Evolutionary conservation across 2,888 invertebrate species (phyloP).

Genomic region (Dolomedes plantarius): DNA sequence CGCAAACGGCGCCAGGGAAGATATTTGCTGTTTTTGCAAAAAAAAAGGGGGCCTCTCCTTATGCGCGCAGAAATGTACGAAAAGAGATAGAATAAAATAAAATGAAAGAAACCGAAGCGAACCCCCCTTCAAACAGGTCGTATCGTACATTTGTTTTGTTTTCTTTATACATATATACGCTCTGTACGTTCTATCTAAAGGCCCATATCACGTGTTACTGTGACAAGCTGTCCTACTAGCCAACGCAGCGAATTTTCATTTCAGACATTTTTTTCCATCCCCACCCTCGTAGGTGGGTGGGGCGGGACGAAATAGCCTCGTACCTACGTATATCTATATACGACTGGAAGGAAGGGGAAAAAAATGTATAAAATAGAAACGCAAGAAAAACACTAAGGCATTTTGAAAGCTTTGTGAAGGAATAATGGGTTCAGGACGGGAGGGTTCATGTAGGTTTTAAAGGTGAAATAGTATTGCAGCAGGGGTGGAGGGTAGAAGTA

Average conservation of each 20-base stretch:
- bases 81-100: neutral
- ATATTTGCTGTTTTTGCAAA: constrained; percentile 35
- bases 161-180: constrained; percentile 42
- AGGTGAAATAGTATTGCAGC: constrained; percentile 48
- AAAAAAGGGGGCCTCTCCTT: constrained; percentile 5
- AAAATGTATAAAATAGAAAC: constrained; percentile 56
- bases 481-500: constrained; percentile 34
- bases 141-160: constrained; percentile 63
- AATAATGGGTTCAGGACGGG: constrained; percentile 58
- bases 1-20: constrained; percentile 9
- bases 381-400: constrained; percentile 65
- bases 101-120: constrained; percentile 12
- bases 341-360: neutral
- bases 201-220: constrained; percentile 60
- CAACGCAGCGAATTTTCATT: constrained; percentile 70
- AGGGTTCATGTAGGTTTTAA: constrained; percentile 31
- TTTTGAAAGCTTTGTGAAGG: constrained; percentile 71
- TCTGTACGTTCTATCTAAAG: constrained; percentile 50
- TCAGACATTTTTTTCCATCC: constrained; percentile 21
- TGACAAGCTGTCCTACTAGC: constrained; percentile 70
- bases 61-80: constrained; percentile 30
- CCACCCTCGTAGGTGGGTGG: neutral
- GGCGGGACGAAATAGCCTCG: constrained; percentile 39
- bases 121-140: constrained; percentile 42
- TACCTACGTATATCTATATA: constrained; percentile 16